phyloP scores from a whole-genome alignment of 2,113 vertebrate genomes.

The Meles meles region DNA sequence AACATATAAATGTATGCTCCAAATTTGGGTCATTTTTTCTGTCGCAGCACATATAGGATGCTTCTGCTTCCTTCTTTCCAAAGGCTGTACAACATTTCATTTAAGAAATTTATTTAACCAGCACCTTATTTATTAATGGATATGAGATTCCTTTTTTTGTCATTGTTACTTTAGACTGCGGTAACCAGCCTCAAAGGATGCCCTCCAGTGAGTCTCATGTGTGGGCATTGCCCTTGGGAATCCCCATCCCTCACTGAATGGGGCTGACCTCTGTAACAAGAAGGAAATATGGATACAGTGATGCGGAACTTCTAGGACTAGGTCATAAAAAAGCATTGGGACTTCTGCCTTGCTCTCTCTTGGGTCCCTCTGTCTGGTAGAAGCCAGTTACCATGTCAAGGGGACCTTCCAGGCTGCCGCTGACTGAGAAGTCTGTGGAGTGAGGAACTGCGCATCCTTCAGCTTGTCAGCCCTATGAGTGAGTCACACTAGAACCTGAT shows the following conservation, averaged over 20 bases:
- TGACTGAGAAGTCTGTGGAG: neutral
- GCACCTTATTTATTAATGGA: neutral
- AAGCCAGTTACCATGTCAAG: neutral
- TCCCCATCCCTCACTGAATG: neutral
- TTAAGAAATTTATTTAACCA: neutral
- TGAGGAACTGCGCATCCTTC: neutral
- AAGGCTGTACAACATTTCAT: neutral
- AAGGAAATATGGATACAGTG: neutral
- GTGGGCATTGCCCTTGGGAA: neutral
- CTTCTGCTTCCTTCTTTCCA: constrained; percentile 6
- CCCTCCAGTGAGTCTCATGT: neutral
- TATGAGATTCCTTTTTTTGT: neutral
- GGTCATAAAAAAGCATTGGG: neutral
- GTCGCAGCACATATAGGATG: neutral
- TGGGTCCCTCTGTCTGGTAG: neutral
- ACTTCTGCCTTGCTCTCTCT: neutral
- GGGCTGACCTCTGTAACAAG: neutral
- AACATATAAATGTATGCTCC: neutral
- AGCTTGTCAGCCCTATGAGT: neutral
- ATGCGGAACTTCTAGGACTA: neutral
- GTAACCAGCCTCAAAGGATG: neutral
- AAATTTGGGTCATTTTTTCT: neutral
- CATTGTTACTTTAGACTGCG: neutral
- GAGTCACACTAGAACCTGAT: neutral
- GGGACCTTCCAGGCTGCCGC: neutral